Evolutionary conservation across 2,113 vertebrate species (phyloP).

Genomic region (Genyomyrus donnyi): DNA sequence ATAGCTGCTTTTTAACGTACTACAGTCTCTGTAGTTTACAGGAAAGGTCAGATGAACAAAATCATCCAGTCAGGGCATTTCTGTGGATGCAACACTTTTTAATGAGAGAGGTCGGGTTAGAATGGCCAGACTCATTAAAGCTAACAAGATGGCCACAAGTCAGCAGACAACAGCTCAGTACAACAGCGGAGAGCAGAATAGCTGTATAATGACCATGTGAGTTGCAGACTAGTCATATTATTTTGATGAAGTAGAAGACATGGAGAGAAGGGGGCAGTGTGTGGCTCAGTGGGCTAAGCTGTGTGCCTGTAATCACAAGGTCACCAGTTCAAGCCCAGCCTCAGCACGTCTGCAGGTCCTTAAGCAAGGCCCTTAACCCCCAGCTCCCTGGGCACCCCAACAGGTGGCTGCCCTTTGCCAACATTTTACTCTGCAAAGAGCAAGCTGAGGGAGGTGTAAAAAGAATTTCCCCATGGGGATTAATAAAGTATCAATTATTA

Average conservation of each 20-base stretch:
- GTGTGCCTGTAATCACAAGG: no score
- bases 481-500: no score
- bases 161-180: background rate
- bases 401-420: no score
- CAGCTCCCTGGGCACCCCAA: no score
- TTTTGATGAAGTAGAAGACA: background rate
- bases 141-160: background rate
- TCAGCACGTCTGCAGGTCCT: no score
- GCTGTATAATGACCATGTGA: background rate
- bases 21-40: background rate
- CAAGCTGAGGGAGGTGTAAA: no score
- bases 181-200: background rate
- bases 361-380: no score
- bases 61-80: background rate
- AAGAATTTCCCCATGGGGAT: no score
- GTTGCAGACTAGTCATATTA: background rate
- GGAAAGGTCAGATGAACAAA: background rate
- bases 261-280: background rate
- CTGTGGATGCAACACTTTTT: background rate
- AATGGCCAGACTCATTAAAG: background rate
- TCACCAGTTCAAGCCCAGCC: accelerated
- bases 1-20: background rate
- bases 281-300: no score
- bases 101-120: background rate
- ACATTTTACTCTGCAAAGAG: no score